Conservation (phyloP, 2,113 vertebrate genomes). For the Hippoglossus stenolepis region DNA sequence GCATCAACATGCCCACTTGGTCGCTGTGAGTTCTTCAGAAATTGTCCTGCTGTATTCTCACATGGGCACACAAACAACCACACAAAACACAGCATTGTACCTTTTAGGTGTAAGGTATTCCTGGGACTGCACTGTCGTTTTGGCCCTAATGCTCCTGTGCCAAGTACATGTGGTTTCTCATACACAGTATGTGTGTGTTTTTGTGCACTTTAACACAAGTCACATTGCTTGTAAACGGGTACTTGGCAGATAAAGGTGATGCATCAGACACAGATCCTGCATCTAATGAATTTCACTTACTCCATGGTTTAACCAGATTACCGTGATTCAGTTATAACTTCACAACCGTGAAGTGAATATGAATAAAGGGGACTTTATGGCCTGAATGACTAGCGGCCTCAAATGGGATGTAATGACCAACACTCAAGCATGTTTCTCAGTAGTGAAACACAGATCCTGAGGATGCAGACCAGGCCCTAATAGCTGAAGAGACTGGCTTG, state of each 20-base stretch:
- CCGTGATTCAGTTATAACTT: conserved; percentile 24
- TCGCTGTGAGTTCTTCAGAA: too few relatives aligned
- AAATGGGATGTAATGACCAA: conserved; percentile 42
- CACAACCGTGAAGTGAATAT: conserved; percentile 5
- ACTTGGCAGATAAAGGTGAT: conserved; percentile 14
- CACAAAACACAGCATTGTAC: not conserved
- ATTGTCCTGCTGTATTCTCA: too few relatives aligned
- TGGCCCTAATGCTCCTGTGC: not conserved
- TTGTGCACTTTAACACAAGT: not conserved
- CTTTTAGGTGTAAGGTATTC: not conserved
- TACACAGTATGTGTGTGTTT: not conserved
- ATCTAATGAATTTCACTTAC: conserved; percentile 10
- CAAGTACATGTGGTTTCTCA: not conserved
- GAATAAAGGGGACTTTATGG: conserved; percentile 31
- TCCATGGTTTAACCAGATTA: conserved; percentile 26
- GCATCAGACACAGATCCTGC: not conserved
- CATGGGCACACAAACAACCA: too few relatives aligned
- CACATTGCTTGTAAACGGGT: conserved; percentile 19
- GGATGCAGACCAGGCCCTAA: conserved; percentile 46
- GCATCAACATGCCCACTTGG: too few relatives aligned
- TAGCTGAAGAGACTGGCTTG: conserved; percentile 52
- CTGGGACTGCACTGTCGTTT: not conserved
- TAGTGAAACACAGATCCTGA: conserved; percentile 47
- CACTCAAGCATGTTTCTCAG: conserved; percentile 31
- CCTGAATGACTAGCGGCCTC: conserved; percentile 25